Evolutionary conservation across 2,797 vertebrate species (phyloP).

Genomic region (Cercopithecus mitis): DNA sequence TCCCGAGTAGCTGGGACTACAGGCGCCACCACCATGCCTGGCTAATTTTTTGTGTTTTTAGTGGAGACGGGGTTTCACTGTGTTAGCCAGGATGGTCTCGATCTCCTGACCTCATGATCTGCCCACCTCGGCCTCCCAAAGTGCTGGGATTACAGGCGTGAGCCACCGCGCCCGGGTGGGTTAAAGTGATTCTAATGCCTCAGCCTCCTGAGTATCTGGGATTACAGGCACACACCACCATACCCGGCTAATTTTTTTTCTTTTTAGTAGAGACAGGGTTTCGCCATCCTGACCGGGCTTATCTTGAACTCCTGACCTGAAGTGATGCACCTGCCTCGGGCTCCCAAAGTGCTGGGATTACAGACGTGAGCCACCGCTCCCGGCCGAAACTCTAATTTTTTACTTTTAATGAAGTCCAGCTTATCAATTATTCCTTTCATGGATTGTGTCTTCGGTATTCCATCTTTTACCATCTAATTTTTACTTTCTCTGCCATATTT

Average conservation of each 20-base stretch:
- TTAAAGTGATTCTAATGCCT: too few species aligned
- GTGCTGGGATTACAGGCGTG: background rate
- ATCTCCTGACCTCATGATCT: background rate
- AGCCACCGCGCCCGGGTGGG: too few species aligned
- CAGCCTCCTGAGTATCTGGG: too few species aligned
- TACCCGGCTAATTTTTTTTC: too few species aligned
- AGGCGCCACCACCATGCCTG: too few species aligned
- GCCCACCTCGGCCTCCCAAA: background rate
- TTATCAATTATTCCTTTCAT: too few species aligned
- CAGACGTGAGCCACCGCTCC: background rate
- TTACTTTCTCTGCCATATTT: background rate
- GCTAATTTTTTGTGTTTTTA: background rate
- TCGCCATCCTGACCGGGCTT: too few species aligned
- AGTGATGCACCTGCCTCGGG: too few species aligned
- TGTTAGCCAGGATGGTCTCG: background rate
- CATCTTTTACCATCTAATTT: background rate
- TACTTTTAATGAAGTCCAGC: background rate
- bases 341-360: too few species aligned
- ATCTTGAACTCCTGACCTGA: too few species aligned
- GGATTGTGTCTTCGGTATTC: accelerated
- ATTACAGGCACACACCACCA: too few species aligned
- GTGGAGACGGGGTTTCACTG: background rate
- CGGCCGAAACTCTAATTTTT: background rate
- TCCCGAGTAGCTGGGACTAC: background rate
- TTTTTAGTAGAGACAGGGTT: too few species aligned